Conservation (phyloP, 2,888 invertebrate species). For the Xylota sylvarum region DNA sequence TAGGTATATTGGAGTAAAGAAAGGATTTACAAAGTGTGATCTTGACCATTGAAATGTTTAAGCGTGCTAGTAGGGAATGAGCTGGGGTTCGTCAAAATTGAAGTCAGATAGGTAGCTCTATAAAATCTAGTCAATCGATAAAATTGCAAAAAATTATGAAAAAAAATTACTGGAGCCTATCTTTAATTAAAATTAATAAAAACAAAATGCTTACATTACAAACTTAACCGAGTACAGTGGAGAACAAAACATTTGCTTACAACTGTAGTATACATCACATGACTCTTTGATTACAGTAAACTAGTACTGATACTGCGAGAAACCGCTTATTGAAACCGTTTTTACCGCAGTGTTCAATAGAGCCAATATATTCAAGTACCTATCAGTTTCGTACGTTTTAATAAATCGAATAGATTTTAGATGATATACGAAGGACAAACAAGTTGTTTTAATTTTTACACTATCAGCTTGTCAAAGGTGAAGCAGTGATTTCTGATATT, state of each 20-base stretch:
- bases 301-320: background rate
- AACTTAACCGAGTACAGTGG: background rate
- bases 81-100: too few species aligned
- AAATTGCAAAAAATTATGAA: too few species aligned
- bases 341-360: background rate
- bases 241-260: background rate
- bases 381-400: background rate
- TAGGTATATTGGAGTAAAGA: too few species aligned
- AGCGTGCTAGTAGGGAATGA: too few species aligned
- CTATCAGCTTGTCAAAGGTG: background rate
- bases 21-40: too few species aligned
- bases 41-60: too few species aligned
- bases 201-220: background rate
- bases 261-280: constrained; percentile 29
- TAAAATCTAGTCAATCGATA: too few species aligned
- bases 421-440: background rate
- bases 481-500: background rate
- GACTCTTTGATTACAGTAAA: constrained; percentile 15
- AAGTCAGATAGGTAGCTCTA: too few species aligned
- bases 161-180: too few species aligned
- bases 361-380: background rate
- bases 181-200: background rate
- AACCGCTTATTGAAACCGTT: background rate
- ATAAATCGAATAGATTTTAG: background rate
- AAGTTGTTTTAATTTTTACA: background rate